Conservation (phyloP, 1,140 invertebrate genomes). For the Lordiphosa collinella region DNA sequence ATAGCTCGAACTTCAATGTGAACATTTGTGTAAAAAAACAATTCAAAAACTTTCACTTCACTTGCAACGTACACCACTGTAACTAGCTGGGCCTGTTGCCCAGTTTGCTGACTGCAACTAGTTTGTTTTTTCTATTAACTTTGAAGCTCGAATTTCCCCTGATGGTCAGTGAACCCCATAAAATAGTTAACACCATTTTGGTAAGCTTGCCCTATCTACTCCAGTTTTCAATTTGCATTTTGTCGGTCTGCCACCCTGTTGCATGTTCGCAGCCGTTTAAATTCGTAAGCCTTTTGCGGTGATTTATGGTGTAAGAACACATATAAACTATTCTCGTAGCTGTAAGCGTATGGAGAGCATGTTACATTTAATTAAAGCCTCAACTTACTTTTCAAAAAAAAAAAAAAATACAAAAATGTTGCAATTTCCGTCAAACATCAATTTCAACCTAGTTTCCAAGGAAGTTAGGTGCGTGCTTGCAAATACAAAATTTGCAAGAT, state of each 20-base stretch:
- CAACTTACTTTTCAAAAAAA: neutral
- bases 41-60: no score
- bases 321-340: no score
- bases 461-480: neutral
- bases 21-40: no score
- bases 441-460: slow-evolving; percentile 20
- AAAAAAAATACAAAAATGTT: slow-evolving; percentile 25
- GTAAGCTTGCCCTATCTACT: neutral
- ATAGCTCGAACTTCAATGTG: no score
- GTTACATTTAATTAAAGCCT: slow-evolving; percentile 46
- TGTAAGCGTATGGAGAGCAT: slow-evolving; percentile 35
- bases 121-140: slow-evolving; percentile 1
- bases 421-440: slow-evolving; percentile 49
- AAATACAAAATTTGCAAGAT: neutral
- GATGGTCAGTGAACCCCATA: slow-evolving; percentile 46
- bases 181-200: slow-evolving; percentile 25
- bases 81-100: no score
- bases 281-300: slow-evolving; percentile 1
- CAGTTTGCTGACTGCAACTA: neutral
- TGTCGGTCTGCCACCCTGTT: slow-evolving; percentile 32
- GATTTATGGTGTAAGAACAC: no score
- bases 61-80: no score
- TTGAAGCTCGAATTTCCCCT: neutral
- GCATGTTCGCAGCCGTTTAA: slow-evolving; percentile 51
- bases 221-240: slow-evolving; percentile 35